phyloP scores from a whole-genome alignment of 2,888 invertebrate genomes.

The Amphipyra tragopoginis region DNA sequence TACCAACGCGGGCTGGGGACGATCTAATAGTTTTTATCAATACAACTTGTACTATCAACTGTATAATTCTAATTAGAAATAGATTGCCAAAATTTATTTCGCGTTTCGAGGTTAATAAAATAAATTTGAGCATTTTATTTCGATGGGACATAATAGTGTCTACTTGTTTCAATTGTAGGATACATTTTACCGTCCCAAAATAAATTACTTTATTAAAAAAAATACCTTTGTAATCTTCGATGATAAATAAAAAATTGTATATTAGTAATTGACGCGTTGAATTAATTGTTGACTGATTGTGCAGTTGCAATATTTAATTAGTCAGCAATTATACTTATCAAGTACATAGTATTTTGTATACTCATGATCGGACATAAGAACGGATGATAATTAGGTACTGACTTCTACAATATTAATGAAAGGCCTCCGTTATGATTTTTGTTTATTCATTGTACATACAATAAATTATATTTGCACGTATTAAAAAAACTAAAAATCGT shows the following conservation, averaged over 20 bases:
- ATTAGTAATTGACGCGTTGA: no score
- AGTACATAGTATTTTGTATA: not conserved
- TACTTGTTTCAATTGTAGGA: no score
- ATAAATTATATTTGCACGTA: no score
- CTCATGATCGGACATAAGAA: not conserved
- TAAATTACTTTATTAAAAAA: no score
- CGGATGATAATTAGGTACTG: slow-evolving; percentile 15
- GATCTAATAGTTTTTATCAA: not conserved
- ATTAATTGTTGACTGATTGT: slow-evolving; percentile 2
- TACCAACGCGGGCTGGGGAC: not conserved
- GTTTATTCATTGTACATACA: no score
- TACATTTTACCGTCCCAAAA: no score
- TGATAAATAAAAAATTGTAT: no score
- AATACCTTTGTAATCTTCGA: no score
- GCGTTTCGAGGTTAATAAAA: not conserved
- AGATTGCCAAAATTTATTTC: not conserved
- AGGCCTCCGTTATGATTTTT: slow-evolving; percentile 8
- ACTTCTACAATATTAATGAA: not conserved
- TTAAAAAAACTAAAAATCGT: no score
- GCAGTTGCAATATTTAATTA: slow-evolving; percentile 17
- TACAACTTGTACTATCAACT: not conserved
- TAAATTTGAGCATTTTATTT: no score
- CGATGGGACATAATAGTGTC: no score
- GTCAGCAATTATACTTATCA: no score
- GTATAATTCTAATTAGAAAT: not conserved